Evolutionary conservation across 2,113 vertebrate genomes (phyloP).

Genomic region (Halcyon malimbica): DNA sequence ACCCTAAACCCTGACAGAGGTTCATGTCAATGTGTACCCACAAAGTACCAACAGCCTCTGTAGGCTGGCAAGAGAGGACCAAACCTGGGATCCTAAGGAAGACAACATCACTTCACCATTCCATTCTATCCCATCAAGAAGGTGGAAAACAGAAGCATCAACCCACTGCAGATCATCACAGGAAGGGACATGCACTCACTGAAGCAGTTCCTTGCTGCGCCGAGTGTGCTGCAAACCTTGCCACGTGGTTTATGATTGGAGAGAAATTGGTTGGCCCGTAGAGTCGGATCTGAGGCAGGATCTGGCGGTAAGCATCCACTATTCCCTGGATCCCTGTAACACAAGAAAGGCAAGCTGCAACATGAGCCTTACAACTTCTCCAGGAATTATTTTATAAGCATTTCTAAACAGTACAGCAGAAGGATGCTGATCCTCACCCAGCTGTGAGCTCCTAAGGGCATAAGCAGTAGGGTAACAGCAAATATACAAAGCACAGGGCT

Average conservation of each 20-base stretch:
- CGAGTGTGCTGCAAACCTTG: constrained; percentile 78
- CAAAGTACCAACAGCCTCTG: neutral
- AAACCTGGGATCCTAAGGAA: neutral
- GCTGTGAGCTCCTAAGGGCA: neutral
- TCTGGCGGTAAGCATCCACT: constrained; percentile 85
- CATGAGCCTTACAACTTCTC: neutral
- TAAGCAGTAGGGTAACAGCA: neutral
- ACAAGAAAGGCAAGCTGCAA: neutral
- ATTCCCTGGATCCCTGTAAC: constrained; percentile 88
- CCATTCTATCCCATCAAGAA: neutral
- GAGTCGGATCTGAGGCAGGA: constrained; percentile 84
- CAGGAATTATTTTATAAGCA: neutral
- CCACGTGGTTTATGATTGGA: constrained; percentile 90
- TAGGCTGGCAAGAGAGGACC: neutral
- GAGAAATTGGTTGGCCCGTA: constrained; percentile 95
- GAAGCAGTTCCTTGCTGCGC: constrained; percentile 78
- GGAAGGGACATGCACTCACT: constrained; percentile 68
- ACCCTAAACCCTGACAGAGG: neutral
- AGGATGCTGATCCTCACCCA: neutral
- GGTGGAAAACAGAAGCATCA: neutral
- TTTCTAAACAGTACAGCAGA: neutral
- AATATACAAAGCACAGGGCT: neutral
- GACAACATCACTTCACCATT: neutral
- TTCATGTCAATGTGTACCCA: neutral
- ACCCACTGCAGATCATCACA: neutral